A percentile compares a stretch with the other conserved stretches of the same genome.
phyloP scores from a whole-genome alignment of 2,113 vertebrate genomes.

The Phoxinus phoxinus region DNA sequence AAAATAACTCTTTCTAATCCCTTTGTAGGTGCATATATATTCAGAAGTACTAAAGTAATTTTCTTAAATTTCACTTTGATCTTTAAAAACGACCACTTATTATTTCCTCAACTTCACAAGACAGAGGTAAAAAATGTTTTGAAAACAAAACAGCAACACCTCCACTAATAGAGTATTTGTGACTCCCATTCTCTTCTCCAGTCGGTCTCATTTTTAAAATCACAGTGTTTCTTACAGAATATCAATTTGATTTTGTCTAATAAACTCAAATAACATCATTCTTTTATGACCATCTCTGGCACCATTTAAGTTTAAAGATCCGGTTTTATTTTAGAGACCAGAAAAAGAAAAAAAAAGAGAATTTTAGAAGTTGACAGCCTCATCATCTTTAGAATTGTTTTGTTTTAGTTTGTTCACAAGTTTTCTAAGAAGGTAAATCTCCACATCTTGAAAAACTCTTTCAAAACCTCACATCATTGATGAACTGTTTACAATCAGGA shows the following conservation, averaged over 20 bases:
- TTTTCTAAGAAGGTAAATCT: background rate
- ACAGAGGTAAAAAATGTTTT: background rate
- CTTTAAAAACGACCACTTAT: background rate
- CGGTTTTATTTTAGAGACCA: too few species aligned
- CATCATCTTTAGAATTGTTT: background rate
- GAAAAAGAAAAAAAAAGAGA: too few species aligned
- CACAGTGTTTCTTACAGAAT: constrained; percentile 11
- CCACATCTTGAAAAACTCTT: background rate
- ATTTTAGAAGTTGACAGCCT: background rate
- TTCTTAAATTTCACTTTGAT: too few species aligned
- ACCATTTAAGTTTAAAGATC: too few species aligned
- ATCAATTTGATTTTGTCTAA: constrained; percentile 2
- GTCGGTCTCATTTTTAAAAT: background rate
- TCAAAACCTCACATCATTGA: background rate
- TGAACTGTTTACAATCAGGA: background rate
- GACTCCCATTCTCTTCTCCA: background rate
- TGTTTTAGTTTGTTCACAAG: background rate
- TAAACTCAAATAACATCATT: background rate
- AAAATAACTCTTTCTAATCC: background rate
- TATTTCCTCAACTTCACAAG: background rate
- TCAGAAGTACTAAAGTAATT: too few species aligned
- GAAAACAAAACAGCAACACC: background rate
- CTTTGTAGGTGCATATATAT: background rate
- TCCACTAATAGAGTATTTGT: background rate
- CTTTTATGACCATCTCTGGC: too few species aligned